Conservation (phyloP, 2,113 vertebrate genomes). For the Ciconia stormi region DNA sequence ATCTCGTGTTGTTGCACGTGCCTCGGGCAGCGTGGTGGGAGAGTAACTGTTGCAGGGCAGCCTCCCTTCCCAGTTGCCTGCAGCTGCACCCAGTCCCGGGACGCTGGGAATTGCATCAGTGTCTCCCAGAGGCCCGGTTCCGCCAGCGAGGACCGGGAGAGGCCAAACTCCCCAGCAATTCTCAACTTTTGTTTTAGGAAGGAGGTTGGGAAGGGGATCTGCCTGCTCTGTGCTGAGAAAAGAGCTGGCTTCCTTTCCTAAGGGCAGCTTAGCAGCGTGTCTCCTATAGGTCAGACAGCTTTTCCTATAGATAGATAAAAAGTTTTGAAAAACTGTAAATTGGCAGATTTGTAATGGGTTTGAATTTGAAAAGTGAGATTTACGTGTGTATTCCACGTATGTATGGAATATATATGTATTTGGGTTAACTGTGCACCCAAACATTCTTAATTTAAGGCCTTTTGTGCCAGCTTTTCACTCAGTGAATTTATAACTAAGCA, state of each 20-base stretch:
- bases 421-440: not conserved
- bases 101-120: too few species aligned
- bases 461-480: not conserved
- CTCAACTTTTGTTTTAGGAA: not conserved
- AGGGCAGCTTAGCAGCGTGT: rapidly evolving
- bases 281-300: not conserved
- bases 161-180: too few species aligned
- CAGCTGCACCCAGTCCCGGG: not conserved
- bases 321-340: not conserved
- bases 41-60: too few species aligned
- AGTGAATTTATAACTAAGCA: not conserved
- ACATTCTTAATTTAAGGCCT: not conserved
- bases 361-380: not conserved
- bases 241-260: not conserved
- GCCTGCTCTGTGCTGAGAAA: not conserved
- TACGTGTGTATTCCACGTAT: rapidly evolving
- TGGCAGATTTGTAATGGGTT: not conserved
- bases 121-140: not conserved
- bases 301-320: not conserved
- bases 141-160: not conserved
- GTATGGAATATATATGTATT: not conserved
- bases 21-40: not conserved
- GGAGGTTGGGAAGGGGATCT: not conserved
- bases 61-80: not conserved
- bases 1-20: not conserved